Percentiles rank a stretch among this genome's conserved stretches.
phyloP scores from a whole-genome alignment of 2,113 vertebrate genomes.

The Osmerus eperlanus region DNA sequence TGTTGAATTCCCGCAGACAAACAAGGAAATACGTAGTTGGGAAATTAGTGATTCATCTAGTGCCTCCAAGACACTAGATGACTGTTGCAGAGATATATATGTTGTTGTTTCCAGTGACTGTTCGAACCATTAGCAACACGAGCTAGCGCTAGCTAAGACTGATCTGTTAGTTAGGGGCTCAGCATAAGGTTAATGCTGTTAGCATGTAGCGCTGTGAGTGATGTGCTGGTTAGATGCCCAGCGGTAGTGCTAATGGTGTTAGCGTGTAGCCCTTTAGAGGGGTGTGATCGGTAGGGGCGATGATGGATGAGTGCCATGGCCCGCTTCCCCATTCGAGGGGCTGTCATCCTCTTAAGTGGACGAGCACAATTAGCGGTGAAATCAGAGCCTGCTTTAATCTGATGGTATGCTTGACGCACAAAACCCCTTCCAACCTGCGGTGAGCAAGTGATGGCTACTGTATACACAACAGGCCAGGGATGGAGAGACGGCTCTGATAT shows the following conservation, averaged over 20 bases:
- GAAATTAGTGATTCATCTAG: too few relatives aligned
- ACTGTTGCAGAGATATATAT: slow-evolving; percentile 46
- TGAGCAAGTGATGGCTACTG: slow-evolving; percentile 63
- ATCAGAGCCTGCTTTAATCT: slow-evolving; percentile 86
- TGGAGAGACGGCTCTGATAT: slow-evolving; percentile 64
- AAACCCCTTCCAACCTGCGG: slow-evolving; percentile 48
- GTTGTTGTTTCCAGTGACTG: slow-evolving; percentile 20
- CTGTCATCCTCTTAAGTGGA: slow-evolving; percentile 90
- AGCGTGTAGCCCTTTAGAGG: slow-evolving; percentile 73
- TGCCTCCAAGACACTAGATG: slow-evolving; percentile 14
- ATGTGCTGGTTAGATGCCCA: slow-evolving; percentile 71
- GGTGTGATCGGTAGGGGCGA: slow-evolving; percentile 81
- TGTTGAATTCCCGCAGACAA: slow-evolving; percentile 54
- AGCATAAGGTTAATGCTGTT: slow-evolving; percentile 43
- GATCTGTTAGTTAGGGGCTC: slow-evolving; percentile 72
- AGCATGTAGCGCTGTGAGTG: slow-evolving; percentile 55
- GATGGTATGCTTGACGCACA: slow-evolving; percentile 78
- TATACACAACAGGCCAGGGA: slow-evolving; percentile 46
- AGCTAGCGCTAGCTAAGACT: slow-evolving; percentile 71
- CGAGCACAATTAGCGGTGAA: slow-evolving; percentile 83
- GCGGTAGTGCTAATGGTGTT: slow-evolving; percentile 74
- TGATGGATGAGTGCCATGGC: slow-evolving; percentile 84
- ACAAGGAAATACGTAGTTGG: slow-evolving; percentile 37
- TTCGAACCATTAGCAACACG: slow-evolving; percentile 67
- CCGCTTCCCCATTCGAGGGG: slow-evolving; percentile 76